These are phyloP conservation scores for Bufotes viridis DNA, from an alignment of 2,797 vertebrate species.

Conservation along the genomic window DNA sequence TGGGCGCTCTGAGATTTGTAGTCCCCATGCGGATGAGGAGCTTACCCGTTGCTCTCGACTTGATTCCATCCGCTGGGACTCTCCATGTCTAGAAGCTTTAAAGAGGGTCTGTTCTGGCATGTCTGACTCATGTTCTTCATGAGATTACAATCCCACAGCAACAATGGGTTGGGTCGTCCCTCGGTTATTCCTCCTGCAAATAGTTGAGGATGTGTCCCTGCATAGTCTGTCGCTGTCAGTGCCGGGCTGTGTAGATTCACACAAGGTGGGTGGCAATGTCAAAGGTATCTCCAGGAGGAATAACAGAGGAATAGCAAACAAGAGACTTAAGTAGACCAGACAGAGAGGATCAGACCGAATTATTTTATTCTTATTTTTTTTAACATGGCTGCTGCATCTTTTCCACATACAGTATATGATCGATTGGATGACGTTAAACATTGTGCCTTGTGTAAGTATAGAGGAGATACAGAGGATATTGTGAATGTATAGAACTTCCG, in stretches of 20 bases:
- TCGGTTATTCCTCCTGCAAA: neutral
- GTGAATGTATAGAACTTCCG: neutral
- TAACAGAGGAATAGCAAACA: neutral
- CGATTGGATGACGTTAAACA: neutral
- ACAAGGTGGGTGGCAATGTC: neutral
- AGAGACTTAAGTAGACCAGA: too few relatives aligned
- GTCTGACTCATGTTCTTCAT: neutral
- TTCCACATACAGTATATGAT: neutral
- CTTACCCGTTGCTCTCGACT: too few relatives aligned
- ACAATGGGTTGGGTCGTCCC: neutral
- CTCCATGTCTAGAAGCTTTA: neutral
- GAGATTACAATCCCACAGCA: neutral
- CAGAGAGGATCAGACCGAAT: too few relatives aligned
- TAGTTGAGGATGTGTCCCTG: neutral
- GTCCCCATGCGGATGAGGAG: neutral
- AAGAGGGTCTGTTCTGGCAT: neutral
- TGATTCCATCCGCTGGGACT: neutral
- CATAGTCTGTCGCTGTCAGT: neutral
- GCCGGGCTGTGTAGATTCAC: too few relatives aligned
- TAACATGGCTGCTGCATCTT: neutral
- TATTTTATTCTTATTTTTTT: too few relatives aligned
- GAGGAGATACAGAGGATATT: neutral
- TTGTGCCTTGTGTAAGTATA: slow-evolving; percentile 29
- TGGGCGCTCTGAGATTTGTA: neutral
- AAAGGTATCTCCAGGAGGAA: neutral